These are phyloP conservation scores for Rhynchophorus ferrugineus DNA, from an alignment of 1,140 invertebrate species.

Conservation along the genomic window DNA sequence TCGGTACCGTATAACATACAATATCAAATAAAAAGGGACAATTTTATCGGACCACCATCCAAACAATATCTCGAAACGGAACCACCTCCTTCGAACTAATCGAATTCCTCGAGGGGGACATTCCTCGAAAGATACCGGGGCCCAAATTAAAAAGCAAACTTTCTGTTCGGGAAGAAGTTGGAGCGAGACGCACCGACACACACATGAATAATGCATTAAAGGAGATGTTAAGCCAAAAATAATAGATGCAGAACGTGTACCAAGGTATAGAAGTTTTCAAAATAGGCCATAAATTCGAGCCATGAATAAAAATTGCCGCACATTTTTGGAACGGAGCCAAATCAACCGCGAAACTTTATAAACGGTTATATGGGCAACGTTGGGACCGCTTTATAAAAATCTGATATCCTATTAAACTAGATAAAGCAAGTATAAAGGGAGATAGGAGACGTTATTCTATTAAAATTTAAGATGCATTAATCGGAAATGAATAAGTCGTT, in stretches of 20 bases:
- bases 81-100: too few relatives aligned
- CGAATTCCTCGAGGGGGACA: too few relatives aligned
- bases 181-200: background rate
- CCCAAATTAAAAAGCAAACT: conserved; percentile 1
- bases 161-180: background rate
- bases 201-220: conserved; percentile 19
- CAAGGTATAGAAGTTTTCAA: background rate
- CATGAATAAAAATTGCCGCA: conserved; percentile 5
- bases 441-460: too few relatives aligned
- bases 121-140: background rate
- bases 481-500: too few relatives aligned
- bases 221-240: conserved; percentile 16
- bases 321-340: background rate
- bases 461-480: too few relatives aligned
- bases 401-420: too few relatives aligned
- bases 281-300: conserved; percentile 1
- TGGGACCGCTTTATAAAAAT: too few relatives aligned
- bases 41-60: too few relatives aligned
- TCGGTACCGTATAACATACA: too few relatives aligned
- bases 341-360: conserved; percentile 1
- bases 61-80: too few relatives aligned
- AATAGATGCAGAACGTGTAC: conserved; percentile 17
- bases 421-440: too few relatives aligned
- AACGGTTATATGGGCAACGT: background rate
- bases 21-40: too few relatives aligned